Base-by-base conservation (phyloP, 2,113 vertebrate species). In the Rhinopomastus cyanomelas region DNA sequence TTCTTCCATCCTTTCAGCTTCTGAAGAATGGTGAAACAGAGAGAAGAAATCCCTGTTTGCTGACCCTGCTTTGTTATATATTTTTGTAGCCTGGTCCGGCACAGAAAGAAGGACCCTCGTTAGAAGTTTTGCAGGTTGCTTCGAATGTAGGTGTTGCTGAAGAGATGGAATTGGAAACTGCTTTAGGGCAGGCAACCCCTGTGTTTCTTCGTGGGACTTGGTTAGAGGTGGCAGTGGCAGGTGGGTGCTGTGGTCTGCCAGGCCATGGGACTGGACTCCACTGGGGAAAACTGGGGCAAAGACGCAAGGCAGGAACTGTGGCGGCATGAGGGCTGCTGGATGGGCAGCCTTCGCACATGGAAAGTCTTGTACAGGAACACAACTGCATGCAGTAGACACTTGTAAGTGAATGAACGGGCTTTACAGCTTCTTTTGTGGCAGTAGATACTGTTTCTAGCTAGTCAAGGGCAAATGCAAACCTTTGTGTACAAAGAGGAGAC, bases 131-230 rank as follows among this genome's bases (percentile, higher is more conserved):
- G 18, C 23, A 65, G 71, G 9, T 9, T 15, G 22, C 12, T 81
- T 80, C 61, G 46, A 88, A 22, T 6, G 74, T 2, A 3, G 0
- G 0, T 6, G 6, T n/a, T 30, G 8, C n/a, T 55, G 46, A 49
- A 78, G 27, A 81, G 30, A 0, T 72, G 37, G 48, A 23, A 30
- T 2, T 74, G 65, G 42, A 74, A 74, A 16, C 14, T 25, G 27
- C 27, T 21, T 51, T 11, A 19, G 11, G 21, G 46, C 16, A 12
- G 59, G 71, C 60, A 95, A 52, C 9, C 6, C 22, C 42, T 4
- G 5, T 27, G 51, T 27, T 5, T 42, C n/a, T n/a, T n/a, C n/a
- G 39, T 42, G 39, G 5, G 1, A 16, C 26, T 22, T 19, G 36
- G 22, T n/a, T 8, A 22, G 20, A 44, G 37, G 34, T 16, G 8